A percentile compares a stretch with the other conserved stretches of the same genome.
Conservation (phyloP, 1,140 invertebrate genomes). For the Lepidurus packardi region DNA sequence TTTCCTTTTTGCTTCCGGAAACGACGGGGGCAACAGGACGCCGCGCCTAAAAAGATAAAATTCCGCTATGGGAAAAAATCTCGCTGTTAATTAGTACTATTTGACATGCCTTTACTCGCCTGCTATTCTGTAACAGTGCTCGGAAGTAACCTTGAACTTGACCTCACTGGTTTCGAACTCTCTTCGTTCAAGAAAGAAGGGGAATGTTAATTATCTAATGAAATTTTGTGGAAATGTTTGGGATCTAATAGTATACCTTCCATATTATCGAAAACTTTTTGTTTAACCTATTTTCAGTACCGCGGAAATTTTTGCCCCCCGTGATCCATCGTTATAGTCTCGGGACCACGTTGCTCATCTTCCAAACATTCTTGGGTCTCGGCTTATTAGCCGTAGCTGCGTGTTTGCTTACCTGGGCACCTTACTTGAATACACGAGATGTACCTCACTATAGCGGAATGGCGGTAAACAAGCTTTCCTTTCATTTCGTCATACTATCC, state of each 20-base stretch:
- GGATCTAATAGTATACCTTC: background rate
- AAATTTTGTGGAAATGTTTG: background rate
- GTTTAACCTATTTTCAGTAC: conserved; percentile 36
- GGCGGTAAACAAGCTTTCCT: conserved; percentile 49
- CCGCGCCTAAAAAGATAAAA: background rate
- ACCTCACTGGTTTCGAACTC: background rate
- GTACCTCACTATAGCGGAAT: conserved; percentile 60
- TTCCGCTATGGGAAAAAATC: conserved; percentile 6
- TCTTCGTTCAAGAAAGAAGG: conserved; percentile 7
- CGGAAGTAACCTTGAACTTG: background rate
- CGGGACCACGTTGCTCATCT: conserved; percentile 51
- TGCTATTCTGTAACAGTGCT: background rate
- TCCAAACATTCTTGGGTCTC: conserved; percentile 54
- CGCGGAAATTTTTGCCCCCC: conserved; percentile 46
- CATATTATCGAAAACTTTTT: background rate
- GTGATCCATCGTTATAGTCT: conserved; percentile 51
- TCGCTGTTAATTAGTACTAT: conserved; percentile 8
- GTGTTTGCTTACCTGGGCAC: conserved; percentile 56
- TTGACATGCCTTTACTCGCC: background rate
- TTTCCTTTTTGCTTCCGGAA: conserved; percentile 4
- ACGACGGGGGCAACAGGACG: background rate
- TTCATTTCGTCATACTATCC: background rate
- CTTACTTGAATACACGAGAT: conserved; percentile 52
- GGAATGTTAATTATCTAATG: background rate
- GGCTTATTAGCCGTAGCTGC: conserved; percentile 51